These are phyloP conservation scores for Sinopyrophorus schimmeli DNA, from an alignment of 2,888 invertebrate species.

Conservation along the genomic window DNA sequence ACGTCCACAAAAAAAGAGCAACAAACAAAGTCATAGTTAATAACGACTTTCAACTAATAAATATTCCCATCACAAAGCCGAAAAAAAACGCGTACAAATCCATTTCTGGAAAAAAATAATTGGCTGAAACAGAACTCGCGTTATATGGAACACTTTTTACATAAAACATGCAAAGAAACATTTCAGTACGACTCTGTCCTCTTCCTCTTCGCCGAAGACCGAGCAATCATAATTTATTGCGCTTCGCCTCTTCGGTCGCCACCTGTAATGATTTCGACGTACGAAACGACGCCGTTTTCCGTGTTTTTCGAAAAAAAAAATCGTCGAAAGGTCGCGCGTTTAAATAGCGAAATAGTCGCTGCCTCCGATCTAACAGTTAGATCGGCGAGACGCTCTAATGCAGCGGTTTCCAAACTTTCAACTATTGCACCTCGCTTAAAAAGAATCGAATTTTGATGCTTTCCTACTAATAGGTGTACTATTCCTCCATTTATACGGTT, in stretches of 20 bases:
- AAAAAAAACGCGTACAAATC: conserved; percentile 18
- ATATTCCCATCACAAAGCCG: too few species aligned
- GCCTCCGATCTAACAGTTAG: conserved; percentile 6
- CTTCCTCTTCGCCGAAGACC: not conserved
- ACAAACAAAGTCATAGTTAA: too few species aligned
- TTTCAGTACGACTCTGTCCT: not conserved
- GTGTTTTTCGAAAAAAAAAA: conserved; percentile 5
- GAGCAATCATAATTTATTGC: conserved; percentile 18
- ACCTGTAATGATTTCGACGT: conserved; percentile 9
- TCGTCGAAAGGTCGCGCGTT: too few species aligned
- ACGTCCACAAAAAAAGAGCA: too few species aligned
- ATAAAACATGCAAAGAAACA: not conserved
- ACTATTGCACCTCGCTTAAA: too few species aligned
- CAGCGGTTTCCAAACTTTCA: too few species aligned
- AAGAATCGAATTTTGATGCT: too few species aligned
- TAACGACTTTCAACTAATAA: too few species aligned
- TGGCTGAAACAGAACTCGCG: conserved; percentile 12
- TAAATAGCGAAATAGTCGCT: too few species aligned
- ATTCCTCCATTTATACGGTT: too few species aligned
- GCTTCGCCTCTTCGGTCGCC: conserved; percentile 11
- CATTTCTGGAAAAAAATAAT: conserved; percentile 22
- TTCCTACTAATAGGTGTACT: too few species aligned
- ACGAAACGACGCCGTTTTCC: conserved; percentile 3
- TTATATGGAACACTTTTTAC: conserved; percentile 17
- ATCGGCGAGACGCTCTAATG: conserved; percentile 8